phyloP scores from a whole-genome alignment of 2,888 invertebrate species.

The Chironomus tentans region DNA sequence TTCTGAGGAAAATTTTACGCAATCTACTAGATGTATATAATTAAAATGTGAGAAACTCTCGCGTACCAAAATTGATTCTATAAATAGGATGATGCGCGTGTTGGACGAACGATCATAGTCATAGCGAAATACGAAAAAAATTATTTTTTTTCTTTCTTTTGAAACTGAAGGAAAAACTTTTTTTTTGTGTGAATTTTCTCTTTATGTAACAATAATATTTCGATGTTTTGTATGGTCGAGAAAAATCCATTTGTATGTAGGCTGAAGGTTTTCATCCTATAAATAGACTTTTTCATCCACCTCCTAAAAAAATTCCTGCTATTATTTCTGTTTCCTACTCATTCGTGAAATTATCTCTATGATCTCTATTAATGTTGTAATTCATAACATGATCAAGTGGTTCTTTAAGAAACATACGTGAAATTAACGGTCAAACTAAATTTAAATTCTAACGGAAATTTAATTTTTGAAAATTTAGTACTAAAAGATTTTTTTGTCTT shows the following conservation, averaged over 20 bases:
- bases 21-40: neutral
- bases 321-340: neutral
- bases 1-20: neutral
- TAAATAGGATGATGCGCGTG: constrained; percentile 20
- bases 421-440: too few species aligned
- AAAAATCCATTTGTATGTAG: neutral
- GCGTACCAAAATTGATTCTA: neutral
- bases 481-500: too few species aligned
- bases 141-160: neutral
- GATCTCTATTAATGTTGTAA: too few species aligned
- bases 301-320: neutral
- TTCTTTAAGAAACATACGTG: neutral
- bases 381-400: neutral
- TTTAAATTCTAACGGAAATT: too few species aligned
- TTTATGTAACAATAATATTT: constrained; percentile 27
- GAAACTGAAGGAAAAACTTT: too few species aligned
- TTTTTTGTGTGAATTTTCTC: constrained; percentile 1
- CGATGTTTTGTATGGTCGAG: neutral
- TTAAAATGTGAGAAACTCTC: neutral
- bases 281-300: neutral
- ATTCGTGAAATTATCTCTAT: neutral
- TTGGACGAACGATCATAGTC: neutral
- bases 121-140: neutral
- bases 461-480: too few species aligned
- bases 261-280: neutral